Evolutionary conservation across 1,140 invertebrate species (phyloP), one percentile per base, ranked within the genome.

Genomic region (Trichogramma pretiosum): DNA sequence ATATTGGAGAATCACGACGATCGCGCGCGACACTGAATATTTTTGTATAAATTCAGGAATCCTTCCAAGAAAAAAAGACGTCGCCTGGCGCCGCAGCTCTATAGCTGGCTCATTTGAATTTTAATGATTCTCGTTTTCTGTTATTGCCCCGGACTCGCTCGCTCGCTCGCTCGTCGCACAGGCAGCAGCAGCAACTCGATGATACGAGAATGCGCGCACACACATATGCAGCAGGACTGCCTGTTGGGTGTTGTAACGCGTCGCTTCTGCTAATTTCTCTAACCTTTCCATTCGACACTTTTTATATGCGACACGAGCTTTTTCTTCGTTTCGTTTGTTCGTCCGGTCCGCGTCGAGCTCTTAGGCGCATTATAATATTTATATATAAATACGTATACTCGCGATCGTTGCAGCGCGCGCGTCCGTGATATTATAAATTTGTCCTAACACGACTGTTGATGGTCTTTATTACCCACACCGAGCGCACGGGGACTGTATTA

Each of bases 181-280:
- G 14, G 3, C 30, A 14, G 34, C 7, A n/a, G 46, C 37, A 34
- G 38, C 36, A 48, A 30, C 39, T 19, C 46, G 32, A 26, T 35
- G 22, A 14, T 33, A 38, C 35, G 26, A 40, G 41, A 40, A 48
- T 18, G 13, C n/a, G 17, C 1, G 3, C 11, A 7, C 21, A n/a
- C 13, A 3, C 16, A 13, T 45, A 9, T 26, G 14, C 17, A n/a
- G 24, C 13, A 10, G 14, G 5, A 5, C 13, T 2, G 8, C 22
- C 28, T 26, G 16, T 32, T 36, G 34, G 22, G 3, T 26, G 23
- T 13, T 22, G 36, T 2, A 5, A 5, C 19, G 45, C 19, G 38
- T 28, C 38, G 21, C 45, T 39, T 35, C 35, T 46, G 36, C 19
- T 46, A 39, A 40, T 49, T 35, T 19, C 38, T 41, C 11, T 18